Percentiles rank a stretch among this genome's conserved stretches.
Evolutionary conservation across 2,113 vertebrate species (phyloP).

Genomic region (Camelus dromedarius): DNA sequence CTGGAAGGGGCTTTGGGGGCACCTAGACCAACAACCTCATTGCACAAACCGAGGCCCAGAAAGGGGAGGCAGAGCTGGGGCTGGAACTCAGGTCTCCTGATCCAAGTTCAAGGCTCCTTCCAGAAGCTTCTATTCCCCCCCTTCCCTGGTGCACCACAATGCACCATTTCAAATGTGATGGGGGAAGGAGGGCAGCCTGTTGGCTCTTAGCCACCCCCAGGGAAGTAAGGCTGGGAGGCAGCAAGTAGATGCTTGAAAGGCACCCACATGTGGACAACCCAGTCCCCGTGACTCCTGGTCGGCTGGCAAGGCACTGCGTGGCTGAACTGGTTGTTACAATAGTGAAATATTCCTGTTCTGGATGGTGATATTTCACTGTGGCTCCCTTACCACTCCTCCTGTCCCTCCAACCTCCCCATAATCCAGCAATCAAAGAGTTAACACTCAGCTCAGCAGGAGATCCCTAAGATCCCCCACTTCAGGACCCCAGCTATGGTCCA

Average conservation of each 20-base stretch:
- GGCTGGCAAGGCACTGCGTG: rapidly evolving
- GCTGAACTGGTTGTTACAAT: not conserved
- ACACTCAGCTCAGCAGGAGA: not conserved
- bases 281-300: not conserved
- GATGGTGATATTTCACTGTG: not conserved
- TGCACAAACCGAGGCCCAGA: not conserved
- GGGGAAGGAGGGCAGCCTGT: conserved; percentile 51
- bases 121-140: conserved; percentile 26
- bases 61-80: not conserved
- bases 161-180: conserved; percentile 69
- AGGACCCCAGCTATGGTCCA: not conserved
- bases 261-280: not conserved
- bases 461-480: not conserved
- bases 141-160: conserved; percentile 66
- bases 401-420: not conserved
- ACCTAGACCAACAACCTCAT: not conserved
- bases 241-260: not conserved
- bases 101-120: conserved; percentile 53
- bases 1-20: not conserved
- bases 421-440: not conserved
- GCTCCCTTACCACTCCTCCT: not conserved
- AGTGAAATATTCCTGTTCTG: not conserved
- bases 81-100: not conserved
- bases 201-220: conserved; percentile 52
- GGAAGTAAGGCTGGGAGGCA: conserved; percentile 1